Conservation (phyloP, 2,888 invertebrate species). For the Microchrysa polita region DNA sequence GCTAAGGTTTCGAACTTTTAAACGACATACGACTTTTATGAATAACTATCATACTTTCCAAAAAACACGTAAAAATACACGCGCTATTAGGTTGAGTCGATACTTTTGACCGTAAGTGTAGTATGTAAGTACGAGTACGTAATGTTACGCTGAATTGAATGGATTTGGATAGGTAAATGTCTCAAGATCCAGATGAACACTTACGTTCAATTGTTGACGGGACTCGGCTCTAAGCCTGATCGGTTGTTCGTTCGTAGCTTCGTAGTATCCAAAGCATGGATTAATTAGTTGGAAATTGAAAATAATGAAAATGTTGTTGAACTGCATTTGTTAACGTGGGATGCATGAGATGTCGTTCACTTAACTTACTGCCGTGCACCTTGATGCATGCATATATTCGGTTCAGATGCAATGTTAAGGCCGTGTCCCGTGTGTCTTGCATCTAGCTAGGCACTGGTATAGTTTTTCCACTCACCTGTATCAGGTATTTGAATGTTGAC, state of each 20-base stretch:
- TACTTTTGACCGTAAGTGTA: background rate
- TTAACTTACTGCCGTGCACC: background rate
- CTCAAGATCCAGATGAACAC: background rate
- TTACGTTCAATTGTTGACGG: background rate
- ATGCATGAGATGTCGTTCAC: background rate
- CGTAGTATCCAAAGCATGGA: slow-evolving; percentile 2
- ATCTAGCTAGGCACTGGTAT: background rate
- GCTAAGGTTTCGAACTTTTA: no score
- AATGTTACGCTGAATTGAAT: background rate
- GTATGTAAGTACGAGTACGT: background rate
- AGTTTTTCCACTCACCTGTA: slow-evolving; percentile 18
- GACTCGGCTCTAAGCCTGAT: background rate
- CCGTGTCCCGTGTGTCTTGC: background rate
- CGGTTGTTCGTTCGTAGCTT: background rate
- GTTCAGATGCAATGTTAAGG: no score
- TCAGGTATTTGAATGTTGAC: slow-evolving; percentile 13
- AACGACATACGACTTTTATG: no score
- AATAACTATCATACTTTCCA: no score
- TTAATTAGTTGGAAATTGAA: slow-evolving; percentile 36
- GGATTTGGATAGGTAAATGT: background rate
- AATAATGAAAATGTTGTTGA: slow-evolving; percentile 12
- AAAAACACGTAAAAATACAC: no score
- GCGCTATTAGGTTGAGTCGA: no score
- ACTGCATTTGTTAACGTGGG: background rate
- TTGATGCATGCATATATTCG: no score